Evolutionary conservation across 1,140 invertebrate genomes (phyloP), one percentile per base, ranked within the genome.

Genomic region (Neodiprion lecontei): DNA sequence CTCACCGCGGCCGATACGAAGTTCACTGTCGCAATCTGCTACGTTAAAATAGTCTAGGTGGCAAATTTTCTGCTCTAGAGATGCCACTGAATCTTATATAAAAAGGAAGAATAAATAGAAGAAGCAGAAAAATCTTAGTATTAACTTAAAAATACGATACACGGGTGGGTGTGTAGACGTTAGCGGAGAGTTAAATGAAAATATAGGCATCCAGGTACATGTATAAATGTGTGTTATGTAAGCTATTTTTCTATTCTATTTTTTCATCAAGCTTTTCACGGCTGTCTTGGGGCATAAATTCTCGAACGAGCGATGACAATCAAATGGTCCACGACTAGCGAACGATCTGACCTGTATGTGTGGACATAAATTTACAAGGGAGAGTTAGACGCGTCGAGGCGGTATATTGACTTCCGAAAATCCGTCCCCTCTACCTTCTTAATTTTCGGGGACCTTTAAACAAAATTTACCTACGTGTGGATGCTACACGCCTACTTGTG

Each of bases 251-350:
- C 67, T 69, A 23, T 69, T 69, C 67, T 69, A 69, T 69, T 69
- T 69, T 69, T 69, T 17, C 23, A 71, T 72, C 28, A 40, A 40
- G 40, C 50, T 48, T 23, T 48, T 14, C 74, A 76, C 81, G 81
- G 79, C 75, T 72, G 70, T 49, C 70, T 72, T 77, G 77, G 72
- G 69, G 71, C 75, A 78, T 79, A 81, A 81, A 79, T 79, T 80
- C 49, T 75, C 65, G 67, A 75, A 79, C 80, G 74, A 79, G 79
- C 71, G 78, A 67, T 74, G 79, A 80, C 81, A 79, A 82, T 81
- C 78, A 78, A 72, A 79, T 77, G 74, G 75, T 80, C 77, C 76
- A 73, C 71, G 53, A 61, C 53, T 61, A 61, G 53, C 53, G 11
- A 14, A 61, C 53, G n/a, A 61, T 61, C 9, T 61, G 11, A 61